Evolutionary conservation across 35 echinoderm and acorn worm species (phyloP), one percentile per base, ranked within the genome.

Genomic region (Ophiothrix spiculata): DNA sequence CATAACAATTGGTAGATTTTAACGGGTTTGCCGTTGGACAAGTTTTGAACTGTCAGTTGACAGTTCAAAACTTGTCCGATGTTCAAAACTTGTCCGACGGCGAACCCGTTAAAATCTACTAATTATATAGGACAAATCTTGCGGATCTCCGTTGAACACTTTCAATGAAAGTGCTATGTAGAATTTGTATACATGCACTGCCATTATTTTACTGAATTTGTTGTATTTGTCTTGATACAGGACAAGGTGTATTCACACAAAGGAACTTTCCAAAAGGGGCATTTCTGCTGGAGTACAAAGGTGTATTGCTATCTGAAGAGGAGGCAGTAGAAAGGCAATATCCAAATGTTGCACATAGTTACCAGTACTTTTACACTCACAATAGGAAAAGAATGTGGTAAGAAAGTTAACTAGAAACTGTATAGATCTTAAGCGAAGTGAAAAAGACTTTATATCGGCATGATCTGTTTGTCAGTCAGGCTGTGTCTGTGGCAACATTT

Each of bases 251-350:
- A 35, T 79, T 80, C 64, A 39, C 86, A 35, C 19, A 17, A 15
- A 36, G 39, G 25, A 12, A 14, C 19, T 88, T 88, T 39, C 33
- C 29, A 10, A 80, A 63, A 63, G 76, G 76, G 16, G 86, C 79
- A 28, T 88, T 88, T 40, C 76, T 88, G 41, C 77, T 88, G 76
- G 86, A 80, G 36, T 88, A 88, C 56, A 79, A 75, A 60, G 76
- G 86, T 60, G 86, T 80, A 15, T 40, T 80, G 0, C 32, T 88
- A 29, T 49, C 39, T 11, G 77, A 79, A 33, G 39, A 80, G 49
- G 86, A 88, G 39, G 86, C 40, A 33, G 40, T 15, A 17, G 1
- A 12, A 32, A 88, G 76, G 40, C 42, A 80, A 88, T 80, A 39
- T 36, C n/a, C n/a, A n/a, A n/a, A 54, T 34, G 79, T 60, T 36